Evolutionary conservation across 1,140 invertebrate species (phyloP).

Genomic region (Penaeus indicus): DNA sequence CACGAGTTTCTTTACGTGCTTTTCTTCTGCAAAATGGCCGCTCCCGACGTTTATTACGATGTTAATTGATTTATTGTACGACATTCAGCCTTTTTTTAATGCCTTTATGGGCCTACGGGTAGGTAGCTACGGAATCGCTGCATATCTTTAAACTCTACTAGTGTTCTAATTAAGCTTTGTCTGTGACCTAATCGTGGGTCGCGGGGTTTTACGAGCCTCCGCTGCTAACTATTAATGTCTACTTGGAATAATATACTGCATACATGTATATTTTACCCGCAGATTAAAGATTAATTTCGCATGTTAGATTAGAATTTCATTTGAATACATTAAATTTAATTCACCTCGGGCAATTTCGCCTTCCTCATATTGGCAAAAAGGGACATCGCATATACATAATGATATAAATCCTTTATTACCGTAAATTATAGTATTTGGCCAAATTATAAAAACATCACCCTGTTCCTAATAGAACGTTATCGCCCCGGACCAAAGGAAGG

Average conservation of each 20-base stretch:
- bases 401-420: slow-evolving; percentile 12
- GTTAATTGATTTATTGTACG: slow-evolving; percentile 47
- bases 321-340: slow-evolving; percentile 51
- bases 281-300: slow-evolving; percentile 32
- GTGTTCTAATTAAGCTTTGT: slow-evolving; percentile 39
- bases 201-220: background rate
- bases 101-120: slow-evolving; percentile 48
- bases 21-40: background rate
- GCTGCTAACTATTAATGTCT: slow-evolving; percentile 27
- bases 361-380: slow-evolving; percentile 24
- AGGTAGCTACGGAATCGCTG: background rate
- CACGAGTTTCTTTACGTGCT: background rate
- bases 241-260: slow-evolving; percentile 22
- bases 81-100: background rate
- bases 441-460: background rate
- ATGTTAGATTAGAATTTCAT: slow-evolving; percentile 2
- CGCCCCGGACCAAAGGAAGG: background rate
- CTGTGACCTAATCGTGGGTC: background rate
- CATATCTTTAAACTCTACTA: slow-evolving; percentile 15
- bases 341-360: slow-evolving; percentile 20
- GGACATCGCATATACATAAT: background rate
- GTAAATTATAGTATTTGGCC: slow-evolving; percentile 12
- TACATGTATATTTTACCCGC: slow-evolving; percentile 40
- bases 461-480: background rate
- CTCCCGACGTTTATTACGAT: slow-evolving; percentile 36